Evolutionary conservation across 2,113 vertebrate species (phyloP).

Genomic region (Lagenorhynchus albirostris): DNA sequence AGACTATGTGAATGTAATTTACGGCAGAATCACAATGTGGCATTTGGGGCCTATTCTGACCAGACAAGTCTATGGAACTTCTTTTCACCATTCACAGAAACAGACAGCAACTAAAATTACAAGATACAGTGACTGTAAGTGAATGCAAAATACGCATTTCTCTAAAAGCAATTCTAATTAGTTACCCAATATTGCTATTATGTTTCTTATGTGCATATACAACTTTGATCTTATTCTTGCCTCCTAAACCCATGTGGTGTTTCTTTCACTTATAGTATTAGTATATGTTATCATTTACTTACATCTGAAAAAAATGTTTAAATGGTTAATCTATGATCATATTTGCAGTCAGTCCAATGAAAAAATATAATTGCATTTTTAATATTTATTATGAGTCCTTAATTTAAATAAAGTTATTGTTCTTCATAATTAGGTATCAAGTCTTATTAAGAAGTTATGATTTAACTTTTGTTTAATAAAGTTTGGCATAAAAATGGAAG

Average conservation of each 20-base stretch:
- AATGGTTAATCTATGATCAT: background rate
- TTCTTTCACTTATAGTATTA: background rate
- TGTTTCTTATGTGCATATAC: background rate
- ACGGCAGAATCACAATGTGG: background rate
- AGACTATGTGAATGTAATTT: constrained; percentile 23
- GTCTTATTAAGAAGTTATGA: background rate
- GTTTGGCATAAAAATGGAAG: background rate
- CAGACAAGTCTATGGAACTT: background rate
- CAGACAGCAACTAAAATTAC: background rate
- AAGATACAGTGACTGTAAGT: background rate
- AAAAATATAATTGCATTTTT: background rate
- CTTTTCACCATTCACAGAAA: background rate
- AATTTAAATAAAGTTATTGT: background rate
- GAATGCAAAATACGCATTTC: background rate
- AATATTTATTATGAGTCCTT: background rate
- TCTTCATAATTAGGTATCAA: background rate
- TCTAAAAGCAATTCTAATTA: background rate
- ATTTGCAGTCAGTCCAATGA: background rate
- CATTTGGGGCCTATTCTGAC: constrained; percentile 35
- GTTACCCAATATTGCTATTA: background rate
- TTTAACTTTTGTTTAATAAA: background rate
- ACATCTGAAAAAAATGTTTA: background rate
- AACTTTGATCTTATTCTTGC: background rate
- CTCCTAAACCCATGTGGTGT: background rate
- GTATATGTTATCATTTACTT: background rate